A percentile compares a stretch with the other conserved stretches of the same genome.
These are phyloP conservation scores for Leptopilina syphax DNA, from an alignment of 2,888 invertebrate species.

Conservation along the genomic window DNA sequence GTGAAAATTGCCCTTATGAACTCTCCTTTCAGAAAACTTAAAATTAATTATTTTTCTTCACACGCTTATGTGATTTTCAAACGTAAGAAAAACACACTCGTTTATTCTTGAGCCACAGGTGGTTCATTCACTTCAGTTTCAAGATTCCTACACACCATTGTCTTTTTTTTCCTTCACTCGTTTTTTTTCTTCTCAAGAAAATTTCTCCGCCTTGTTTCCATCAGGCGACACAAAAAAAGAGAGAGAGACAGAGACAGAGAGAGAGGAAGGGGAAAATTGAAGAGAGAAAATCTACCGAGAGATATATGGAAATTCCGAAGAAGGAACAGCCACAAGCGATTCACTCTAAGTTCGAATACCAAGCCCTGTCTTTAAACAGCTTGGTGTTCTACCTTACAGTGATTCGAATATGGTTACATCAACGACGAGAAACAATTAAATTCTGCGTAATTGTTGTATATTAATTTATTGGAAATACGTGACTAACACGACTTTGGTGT, in stretches of 20 bases:
- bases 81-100: too few relatives aligned
- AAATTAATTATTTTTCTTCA: too few relatives aligned
- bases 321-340: slow-evolving; percentile 77
- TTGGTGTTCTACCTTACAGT: slow-evolving; percentile 99
- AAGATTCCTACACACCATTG: too few relatives aligned
- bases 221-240: background rate
- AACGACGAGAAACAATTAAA: background rate
- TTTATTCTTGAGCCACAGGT: slow-evolving; percentile 57
- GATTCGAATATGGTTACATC: slow-evolving; percentile 81
- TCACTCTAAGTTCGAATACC: slow-evolving; percentile 96
- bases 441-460: background rate
- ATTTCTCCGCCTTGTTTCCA: slow-evolving; percentile 6
- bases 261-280: slow-evolving; percentile 18
- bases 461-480: slow-evolving; percentile 62
- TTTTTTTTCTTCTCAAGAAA: slow-evolving; percentile 45
- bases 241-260: slow-evolving; percentile 19
- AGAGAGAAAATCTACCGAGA: slow-evolving; percentile 7
- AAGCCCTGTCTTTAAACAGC: slow-evolving; percentile 86
- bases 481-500: slow-evolving; percentile 58
- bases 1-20: slow-evolving; percentile 77
- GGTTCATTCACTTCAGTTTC: slow-evolving; percentile 53
- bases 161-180: background rate
- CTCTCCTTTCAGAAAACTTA: too few relatives aligned
- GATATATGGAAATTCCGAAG: slow-evolving; percentile 14
- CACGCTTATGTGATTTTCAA: background rate